Conservation (phyloP, 2,888 invertebrate species). For the Barypeithes pellucidus region DNA sequence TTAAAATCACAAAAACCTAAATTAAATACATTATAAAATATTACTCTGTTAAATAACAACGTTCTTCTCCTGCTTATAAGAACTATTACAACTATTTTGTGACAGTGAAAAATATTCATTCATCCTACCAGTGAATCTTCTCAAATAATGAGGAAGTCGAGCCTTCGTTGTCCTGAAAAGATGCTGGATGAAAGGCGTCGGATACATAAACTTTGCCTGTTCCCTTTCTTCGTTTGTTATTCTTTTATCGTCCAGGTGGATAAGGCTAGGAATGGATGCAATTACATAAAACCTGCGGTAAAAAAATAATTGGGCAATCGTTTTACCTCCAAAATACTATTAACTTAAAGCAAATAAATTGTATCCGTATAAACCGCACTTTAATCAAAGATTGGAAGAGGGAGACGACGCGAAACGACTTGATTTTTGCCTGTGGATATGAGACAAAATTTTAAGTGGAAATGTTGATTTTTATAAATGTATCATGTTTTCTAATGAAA, state of each 20-base stretch:
- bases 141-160: conserved; percentile 62
- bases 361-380: too few species aligned
- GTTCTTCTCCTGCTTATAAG: conserved; percentile 57
- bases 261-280: conserved; percentile 79
- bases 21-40: neutral
- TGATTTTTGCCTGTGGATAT: too few species aligned
- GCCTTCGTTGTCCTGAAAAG: conserved; percentile 64
- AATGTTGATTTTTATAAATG: too few species aligned
- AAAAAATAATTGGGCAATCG: too few species aligned
- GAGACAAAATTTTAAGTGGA: too few species aligned
- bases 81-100: conserved; percentile 53
- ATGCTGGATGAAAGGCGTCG: conserved; percentile 75
- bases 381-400: too few species aligned
- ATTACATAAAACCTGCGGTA: conserved; percentile 80
- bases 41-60: conserved; percentile 39
- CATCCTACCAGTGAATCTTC: conserved; percentile 61
- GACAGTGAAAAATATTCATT: conserved; percentile 57
- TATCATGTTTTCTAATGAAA: too few species aligned
- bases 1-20: neutral
- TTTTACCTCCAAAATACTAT: too few species aligned
- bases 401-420: too few species aligned
- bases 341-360: too few species aligned
- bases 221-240: conserved; percentile 79
- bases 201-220: conserved; percentile 78
- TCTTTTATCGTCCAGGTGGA: conserved; percentile 81